Conservation (phyloP, 2,797 vertebrate species). For the Nyctalus aviator region DNA sequence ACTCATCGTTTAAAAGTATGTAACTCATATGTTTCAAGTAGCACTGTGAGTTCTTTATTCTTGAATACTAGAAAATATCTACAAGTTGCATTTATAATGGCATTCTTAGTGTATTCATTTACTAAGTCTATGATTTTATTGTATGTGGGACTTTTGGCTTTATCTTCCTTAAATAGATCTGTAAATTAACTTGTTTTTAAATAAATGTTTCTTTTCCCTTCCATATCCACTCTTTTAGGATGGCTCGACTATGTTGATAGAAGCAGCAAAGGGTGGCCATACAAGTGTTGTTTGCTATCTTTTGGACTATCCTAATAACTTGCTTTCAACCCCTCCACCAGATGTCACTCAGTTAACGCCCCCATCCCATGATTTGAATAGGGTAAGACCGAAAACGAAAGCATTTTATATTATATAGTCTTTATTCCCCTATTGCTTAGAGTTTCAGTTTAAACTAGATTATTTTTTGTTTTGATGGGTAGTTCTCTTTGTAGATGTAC, state of each 20-base stretch:
- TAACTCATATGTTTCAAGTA: constrained; percentile 3
- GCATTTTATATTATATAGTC: background rate
- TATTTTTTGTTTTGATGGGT: constrained; percentile 1
- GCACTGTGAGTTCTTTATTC: background rate
- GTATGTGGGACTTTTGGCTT: background rate
- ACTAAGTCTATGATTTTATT: background rate
- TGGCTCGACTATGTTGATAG: constrained; percentile 91
- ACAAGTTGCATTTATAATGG: background rate
- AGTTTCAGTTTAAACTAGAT: constrained; percentile 45
- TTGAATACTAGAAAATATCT: background rate
- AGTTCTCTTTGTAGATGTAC: background rate
- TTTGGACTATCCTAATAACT: constrained; percentile 91
- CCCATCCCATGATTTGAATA: constrained; percentile 91
- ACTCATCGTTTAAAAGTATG: constrained; percentile 91
- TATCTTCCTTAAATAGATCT: constrained; percentile 38
- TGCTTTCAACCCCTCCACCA: constrained; percentile 91
- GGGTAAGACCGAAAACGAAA: constrained; percentile 85
- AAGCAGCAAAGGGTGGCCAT: constrained; percentile 91
- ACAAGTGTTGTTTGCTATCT: constrained; percentile 92
- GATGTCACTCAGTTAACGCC: constrained; percentile 91
- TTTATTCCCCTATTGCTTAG: background rate
- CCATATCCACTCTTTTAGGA: constrained; percentile 82
- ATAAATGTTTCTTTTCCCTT: background rate
- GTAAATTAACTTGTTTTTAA: constrained; percentile 3
- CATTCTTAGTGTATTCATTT: constrained; percentile 36